These are phyloP conservation scores for Campopleginae sp. DNA, from an alignment of 2,888 invertebrate species.

Conservation along the genomic window DNA sequence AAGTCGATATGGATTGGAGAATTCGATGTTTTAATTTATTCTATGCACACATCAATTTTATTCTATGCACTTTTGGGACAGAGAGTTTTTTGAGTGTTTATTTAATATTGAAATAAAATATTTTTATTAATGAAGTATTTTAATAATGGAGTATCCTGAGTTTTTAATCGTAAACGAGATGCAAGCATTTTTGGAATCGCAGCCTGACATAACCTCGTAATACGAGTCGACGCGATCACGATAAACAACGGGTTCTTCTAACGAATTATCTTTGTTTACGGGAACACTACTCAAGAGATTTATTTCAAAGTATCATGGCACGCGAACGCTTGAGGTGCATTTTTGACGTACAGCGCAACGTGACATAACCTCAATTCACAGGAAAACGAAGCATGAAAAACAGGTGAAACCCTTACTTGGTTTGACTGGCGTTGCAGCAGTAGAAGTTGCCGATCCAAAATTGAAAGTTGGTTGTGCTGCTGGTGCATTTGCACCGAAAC, in stretches of 20 bases:
- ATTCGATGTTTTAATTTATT: background rate
- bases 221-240: background rate
- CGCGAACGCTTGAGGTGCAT: background rate
- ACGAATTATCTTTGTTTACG: background rate
- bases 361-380: constrained; percentile 60
- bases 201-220: constrained; percentile 63
- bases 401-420: constrained; percentile 74
- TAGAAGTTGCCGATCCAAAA: constrained; percentile 81
- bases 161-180: background rate
- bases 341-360: constrained; percentile 44
- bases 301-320: background rate
- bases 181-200: constrained; percentile 34
- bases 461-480: constrained; percentile 85
- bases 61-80: background rate
- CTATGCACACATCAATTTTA: constrained; percentile 2
- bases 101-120: constrained; percentile 12
- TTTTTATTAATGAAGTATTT: background rate
- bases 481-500: constrained; percentile 85
- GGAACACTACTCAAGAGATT: background rate
- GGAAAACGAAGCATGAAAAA: constrained; percentile 66
- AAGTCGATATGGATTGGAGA: background rate
- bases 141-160: no score
- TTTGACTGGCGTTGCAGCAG: constrained; percentile 81
- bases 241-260: background rate
- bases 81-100: constrained; percentile 14